These are phyloP conservation scores for Pongo pygmaeus DNA, from an alignment of 2,113 vertebrate species.

Conservation along the genomic window DNA sequence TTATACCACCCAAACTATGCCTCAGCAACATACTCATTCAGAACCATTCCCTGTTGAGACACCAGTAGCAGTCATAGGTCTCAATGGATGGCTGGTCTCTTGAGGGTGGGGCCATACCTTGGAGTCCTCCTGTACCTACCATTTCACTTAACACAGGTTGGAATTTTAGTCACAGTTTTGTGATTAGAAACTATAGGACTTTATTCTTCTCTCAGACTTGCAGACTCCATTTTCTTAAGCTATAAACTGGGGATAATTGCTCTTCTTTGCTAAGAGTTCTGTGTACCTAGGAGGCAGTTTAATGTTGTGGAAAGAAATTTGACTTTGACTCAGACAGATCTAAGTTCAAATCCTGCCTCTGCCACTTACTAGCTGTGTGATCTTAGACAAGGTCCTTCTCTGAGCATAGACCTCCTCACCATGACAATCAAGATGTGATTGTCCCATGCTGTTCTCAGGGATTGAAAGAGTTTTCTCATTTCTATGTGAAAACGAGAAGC, in stretches of 20 bases:
- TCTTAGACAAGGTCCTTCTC: not conserved
- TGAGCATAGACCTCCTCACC: not conserved
- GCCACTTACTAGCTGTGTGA: not conserved
- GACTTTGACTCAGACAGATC: not conserved
- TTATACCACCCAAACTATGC: rapidly evolving
- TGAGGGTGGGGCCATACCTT: not conserved
- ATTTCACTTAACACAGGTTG: not conserved
- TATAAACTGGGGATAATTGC: too few relatives aligned
- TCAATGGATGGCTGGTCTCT: not conserved
- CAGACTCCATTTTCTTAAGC: not conserved
- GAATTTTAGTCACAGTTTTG: not conserved
- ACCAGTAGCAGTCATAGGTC: not conserved
- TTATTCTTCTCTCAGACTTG: not conserved
- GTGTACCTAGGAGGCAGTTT: not conserved
- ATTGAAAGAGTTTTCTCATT: not conserved
- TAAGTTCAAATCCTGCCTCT: not conserved
- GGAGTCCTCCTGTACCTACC: too few relatives aligned
- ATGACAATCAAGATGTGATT: not conserved
- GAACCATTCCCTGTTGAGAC: not conserved
- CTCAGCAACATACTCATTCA: not conserved
- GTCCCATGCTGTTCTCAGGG: not conserved
- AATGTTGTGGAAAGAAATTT: not conserved
- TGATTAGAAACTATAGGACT: not conserved
- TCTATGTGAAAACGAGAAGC: not conserved
- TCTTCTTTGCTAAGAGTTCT: not conserved